Conservation (phyloP, 1,140 invertebrate genomes). For the Trichoplusia ni region DNA sequence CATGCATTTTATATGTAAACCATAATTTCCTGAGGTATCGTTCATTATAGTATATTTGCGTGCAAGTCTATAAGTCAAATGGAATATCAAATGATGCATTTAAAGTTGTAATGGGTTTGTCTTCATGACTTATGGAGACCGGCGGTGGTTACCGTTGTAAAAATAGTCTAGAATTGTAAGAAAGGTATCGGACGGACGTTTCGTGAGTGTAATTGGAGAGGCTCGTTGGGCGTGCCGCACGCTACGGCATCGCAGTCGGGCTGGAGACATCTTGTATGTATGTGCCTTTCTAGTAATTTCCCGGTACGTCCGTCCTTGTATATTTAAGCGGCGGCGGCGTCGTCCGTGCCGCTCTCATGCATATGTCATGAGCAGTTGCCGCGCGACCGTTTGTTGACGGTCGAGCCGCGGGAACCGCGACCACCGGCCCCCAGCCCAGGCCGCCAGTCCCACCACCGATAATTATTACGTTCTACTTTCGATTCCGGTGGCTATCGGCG, state of each 20-base stretch:
- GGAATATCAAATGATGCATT: slow-evolving; percentile 66
- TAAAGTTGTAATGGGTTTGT: slow-evolving; percentile 55
- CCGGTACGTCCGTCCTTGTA: slow-evolving; percentile 73
- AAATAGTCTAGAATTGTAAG: slow-evolving; percentile 65
- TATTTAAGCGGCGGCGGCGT: slow-evolving; percentile 71
- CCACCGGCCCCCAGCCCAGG: slow-evolving; percentile 51
- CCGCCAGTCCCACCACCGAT: slow-evolving; percentile 63
- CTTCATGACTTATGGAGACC: slow-evolving; percentile 74
- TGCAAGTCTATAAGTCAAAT: slow-evolving; percentile 50
- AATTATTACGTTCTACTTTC: slow-evolving; percentile 77
- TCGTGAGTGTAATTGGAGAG: slow-evolving; percentile 75
- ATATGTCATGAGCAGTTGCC: slow-evolving; percentile 80
- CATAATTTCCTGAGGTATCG: neutral
- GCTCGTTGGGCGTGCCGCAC: slow-evolving; percentile 65
- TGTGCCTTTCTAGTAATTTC: slow-evolving; percentile 77
- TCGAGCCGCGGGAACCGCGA: slow-evolving; percentile 68
- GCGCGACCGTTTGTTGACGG: slow-evolving; percentile 79
- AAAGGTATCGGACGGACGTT: slow-evolving; percentile 59
- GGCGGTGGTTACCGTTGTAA: slow-evolving; percentile 56
- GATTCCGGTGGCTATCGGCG: slow-evolving; percentile 65
- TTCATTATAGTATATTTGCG: slow-evolving; percentile 44
- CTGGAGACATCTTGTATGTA: slow-evolving; percentile 73
- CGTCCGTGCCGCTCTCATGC: slow-evolving; percentile 74
- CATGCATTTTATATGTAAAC: slow-evolving; percentile 18
- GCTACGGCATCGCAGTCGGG: slow-evolving; percentile 53